Evolutionary conservation across 2,113 vertebrate genomes (phyloP), one percentile per base, ranked within the genome.

Genomic region (Lamprologus sp.): DNA sequence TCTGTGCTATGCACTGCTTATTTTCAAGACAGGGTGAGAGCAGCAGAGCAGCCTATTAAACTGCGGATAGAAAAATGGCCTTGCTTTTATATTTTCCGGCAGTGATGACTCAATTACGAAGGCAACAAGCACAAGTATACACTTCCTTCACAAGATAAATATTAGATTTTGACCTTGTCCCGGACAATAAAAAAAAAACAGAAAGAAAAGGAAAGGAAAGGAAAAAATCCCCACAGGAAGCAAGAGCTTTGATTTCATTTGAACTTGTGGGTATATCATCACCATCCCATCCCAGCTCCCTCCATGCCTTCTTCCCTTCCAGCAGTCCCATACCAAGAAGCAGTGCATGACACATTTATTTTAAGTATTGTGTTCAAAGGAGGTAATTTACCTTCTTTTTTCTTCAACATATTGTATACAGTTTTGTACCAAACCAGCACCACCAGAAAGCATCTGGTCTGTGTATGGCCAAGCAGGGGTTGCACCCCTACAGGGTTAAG

Each of bases 81-180:
- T 47, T 75, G 83, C 42, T 42, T 86, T 75, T 88, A 68, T 65
- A 58, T 81, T 90, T 77, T 85, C 82, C 26, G 81, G 81, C 87
- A 81, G 45, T 63, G 90, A 92, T 82, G 86, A 87, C 79, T 94
- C 90, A 91, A 88, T 93, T 88, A 92, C n/a, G 4, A 93, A 93
- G 79, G 84, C 60, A 86, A 55, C 85, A 87, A 90, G 88, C 49
- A 10, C 83, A 87, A 86, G 81, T 84, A 85, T 89, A 81, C 49
- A 90, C 37, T 87, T 92, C 85, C 90, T 92, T 93, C 68, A 55
- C 53, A 79, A 85, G 89, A 92, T 91, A 93, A 95, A 96, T 92
- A 93, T 93, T 91, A 91, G 83, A 94, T 93, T 82, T 84, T 91
- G 92, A 92, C 94, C 94, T 94, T 94, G 91, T 51, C 84, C 56